Evolutionary conservation across 2,888 invertebrate genomes (phyloP).

Genomic region (Acrobasis repandana): DNA sequence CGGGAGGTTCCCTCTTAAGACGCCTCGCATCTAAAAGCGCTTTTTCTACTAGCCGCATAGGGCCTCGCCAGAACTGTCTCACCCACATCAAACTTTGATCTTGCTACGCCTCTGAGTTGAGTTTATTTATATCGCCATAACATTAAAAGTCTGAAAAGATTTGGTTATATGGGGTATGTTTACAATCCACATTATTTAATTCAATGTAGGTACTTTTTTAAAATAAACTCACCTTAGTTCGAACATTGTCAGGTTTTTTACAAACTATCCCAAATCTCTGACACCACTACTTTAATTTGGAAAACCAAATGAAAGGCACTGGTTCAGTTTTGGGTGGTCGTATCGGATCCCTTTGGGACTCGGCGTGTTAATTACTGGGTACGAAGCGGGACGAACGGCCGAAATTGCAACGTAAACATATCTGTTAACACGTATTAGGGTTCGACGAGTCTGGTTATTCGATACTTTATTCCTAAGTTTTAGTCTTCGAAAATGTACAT

Average conservation of each 20-base stretch:
- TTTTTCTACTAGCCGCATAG: too few species aligned
- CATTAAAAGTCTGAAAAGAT: too few species aligned
- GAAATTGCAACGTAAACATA: slow-evolving; percentile 44
- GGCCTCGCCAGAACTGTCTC: too few species aligned
- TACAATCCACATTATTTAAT: too few species aligned
- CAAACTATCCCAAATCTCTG: slow-evolving; percentile 24
- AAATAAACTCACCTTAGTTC: neutral
- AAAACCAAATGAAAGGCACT: slow-evolving; percentile 58
- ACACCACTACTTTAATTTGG: slow-evolving; percentile 49
- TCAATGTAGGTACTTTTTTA: too few species aligned
- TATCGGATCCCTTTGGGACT: slow-evolving; percentile 53
- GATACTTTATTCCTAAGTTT: slow-evolving; percentile 4
- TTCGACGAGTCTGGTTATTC: neutral
- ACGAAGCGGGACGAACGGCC: slow-evolving; percentile 34
- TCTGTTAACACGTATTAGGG: slow-evolving; percentile 25
- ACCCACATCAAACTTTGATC: too few species aligned
- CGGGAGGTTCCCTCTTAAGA: too few species aligned
- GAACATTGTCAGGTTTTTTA: neutral
- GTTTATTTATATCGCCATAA: too few species aligned
- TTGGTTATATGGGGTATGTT: too few species aligned
- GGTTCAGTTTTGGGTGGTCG: slow-evolving; percentile 52
- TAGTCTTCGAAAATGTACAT: neutral
- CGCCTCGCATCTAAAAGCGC: too few species aligned
- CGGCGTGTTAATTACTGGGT: slow-evolving; percentile 57
- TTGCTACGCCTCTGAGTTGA: too few species aligned